phyloP scores from a whole-genome alignment of 2,797 vertebrate genomes.

The Enteromius thamalakanensis region DNA sequence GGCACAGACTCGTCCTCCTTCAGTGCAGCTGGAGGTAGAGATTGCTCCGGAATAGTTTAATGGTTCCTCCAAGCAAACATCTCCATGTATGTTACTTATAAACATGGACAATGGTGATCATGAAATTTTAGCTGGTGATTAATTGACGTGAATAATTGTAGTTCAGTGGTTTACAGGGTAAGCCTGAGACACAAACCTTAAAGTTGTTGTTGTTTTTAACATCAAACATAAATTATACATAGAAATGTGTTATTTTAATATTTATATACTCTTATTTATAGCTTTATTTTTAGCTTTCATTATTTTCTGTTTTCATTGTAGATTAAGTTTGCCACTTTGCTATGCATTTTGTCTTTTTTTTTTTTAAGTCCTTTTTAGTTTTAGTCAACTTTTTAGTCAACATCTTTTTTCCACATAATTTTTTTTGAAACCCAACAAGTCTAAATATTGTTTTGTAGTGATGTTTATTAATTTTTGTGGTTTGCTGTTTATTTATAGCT shows the following conservation, averaged over 20 bases:
- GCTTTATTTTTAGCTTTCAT: too few relatives aligned
- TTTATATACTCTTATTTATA: not conserved
- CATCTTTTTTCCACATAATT: not conserved
- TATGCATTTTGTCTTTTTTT: not conserved
- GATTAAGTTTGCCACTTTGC: not conserved
- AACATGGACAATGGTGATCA: not conserved
- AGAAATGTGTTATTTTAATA: not conserved
- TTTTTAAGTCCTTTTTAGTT: not conserved
- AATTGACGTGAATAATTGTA: not conserved
- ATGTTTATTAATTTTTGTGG: not conserved
- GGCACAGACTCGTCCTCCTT: slow-evolving; percentile 76
- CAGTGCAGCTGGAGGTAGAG: slow-evolving; percentile 67
- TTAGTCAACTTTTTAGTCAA: too few relatives aligned
- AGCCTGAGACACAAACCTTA: not conserved
- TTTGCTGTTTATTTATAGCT: not conserved
- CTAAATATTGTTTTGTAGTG: not conserved
- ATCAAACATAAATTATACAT: not conserved
- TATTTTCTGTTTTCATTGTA: not conserved
- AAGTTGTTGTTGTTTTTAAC: not conserved
- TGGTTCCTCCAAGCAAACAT: not conserved
- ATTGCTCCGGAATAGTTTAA: not conserved
- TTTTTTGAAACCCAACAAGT: not conserved
- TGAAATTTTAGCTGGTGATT: not conserved
- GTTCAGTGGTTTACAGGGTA: not conserved
- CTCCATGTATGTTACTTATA: not conserved